Conservation (phyloP, 2,888 invertebrate genomes). For the Priocnemis perturbator region DNA sequence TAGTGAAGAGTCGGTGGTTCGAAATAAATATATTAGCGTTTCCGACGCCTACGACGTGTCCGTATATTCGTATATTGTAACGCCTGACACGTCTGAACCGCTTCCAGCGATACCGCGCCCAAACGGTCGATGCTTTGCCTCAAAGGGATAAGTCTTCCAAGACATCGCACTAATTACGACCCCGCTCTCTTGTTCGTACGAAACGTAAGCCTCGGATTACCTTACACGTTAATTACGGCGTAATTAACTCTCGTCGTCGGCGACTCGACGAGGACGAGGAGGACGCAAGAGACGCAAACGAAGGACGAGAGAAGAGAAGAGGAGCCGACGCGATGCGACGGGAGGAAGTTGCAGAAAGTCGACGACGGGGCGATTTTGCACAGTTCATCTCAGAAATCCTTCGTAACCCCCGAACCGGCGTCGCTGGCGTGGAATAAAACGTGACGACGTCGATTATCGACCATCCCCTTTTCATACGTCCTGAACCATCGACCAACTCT, state of each 20-base stretch:
- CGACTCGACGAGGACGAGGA: conserved; percentile 18
- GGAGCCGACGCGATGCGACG: conserved; percentile 19
- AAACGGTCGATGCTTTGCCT: conserved; percentile 2
- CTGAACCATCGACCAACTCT: no score
- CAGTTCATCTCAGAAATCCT: conserved; percentile 53
- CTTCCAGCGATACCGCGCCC: neutral
- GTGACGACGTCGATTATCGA: conserved; percentile 54
- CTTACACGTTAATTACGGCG: conserved; percentile 54
- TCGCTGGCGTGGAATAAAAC: conserved; percentile 46
- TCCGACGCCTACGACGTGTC: neutral
- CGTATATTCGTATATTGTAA: neutral
- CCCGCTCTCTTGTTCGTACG: conserved; percentile 37
- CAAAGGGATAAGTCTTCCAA: conserved; percentile 29
- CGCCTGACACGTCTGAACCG: neutral
- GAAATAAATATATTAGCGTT: neutral
- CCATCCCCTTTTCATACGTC: conserved; percentile 17
- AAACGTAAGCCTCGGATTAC: conserved; percentile 52
- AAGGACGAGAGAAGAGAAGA: conserved; percentile 2
- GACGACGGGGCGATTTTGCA: conserved; percentile 52
- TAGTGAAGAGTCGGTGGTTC: no score
- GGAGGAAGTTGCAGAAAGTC: conserved; percentile 45
- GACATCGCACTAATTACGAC: conserved; percentile 41
- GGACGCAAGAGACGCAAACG: neutral
- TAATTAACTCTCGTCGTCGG: conserved; percentile 56
- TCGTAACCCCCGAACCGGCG: conserved; percentile 38